These are phyloP conservation scores for Cassiopea xamachana DNA, from an alignment of 30 jellyfish, hydroid and myxozoan genomes.

Conservation along the genomic window DNA sequence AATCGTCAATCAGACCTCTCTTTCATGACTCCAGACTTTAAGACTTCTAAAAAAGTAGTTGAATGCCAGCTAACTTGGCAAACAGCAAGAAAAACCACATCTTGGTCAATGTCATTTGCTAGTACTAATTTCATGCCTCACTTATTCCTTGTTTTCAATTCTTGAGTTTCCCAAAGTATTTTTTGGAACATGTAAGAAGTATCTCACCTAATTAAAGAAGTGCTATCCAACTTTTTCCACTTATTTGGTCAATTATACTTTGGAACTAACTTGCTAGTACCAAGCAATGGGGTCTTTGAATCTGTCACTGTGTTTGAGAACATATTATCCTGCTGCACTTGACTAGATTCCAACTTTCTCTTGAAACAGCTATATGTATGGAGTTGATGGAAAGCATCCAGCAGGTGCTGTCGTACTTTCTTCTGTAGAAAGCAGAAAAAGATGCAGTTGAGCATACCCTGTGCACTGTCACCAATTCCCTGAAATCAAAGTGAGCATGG, in stretches of 20 bases:
- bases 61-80: no score
- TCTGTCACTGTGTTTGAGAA: not conserved
- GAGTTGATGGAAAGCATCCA: slow-evolving; percentile 12
- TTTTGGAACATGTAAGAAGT: not conserved
- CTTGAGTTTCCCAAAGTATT: no score
- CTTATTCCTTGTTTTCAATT: no score
- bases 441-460: slow-evolving; percentile 89
- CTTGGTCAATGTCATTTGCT: no score
- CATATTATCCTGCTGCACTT: not conserved
- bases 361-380: not conserved
- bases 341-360: no score
- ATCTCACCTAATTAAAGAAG: not conserved
- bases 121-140: no score
- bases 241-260: not conserved
- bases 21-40: no score
- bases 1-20: no score
- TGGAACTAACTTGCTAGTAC: not conserved
- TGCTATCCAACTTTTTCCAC: not conserved
- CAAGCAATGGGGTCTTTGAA: slow-evolving; percentile 24
- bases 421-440: slow-evolving; percentile 86
- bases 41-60: no score
- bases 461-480: slow-evolving; percentile 97
- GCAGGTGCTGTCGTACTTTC: slow-evolving; percentile 67
- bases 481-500: slow-evolving; percentile 5
- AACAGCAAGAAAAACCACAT: no score